Percentiles rank a stretch among this genome's conserved stretches.
Conservation (phyloP, 2,888 invertebrate genomes). For the Tineola bisselliella region DNA sequence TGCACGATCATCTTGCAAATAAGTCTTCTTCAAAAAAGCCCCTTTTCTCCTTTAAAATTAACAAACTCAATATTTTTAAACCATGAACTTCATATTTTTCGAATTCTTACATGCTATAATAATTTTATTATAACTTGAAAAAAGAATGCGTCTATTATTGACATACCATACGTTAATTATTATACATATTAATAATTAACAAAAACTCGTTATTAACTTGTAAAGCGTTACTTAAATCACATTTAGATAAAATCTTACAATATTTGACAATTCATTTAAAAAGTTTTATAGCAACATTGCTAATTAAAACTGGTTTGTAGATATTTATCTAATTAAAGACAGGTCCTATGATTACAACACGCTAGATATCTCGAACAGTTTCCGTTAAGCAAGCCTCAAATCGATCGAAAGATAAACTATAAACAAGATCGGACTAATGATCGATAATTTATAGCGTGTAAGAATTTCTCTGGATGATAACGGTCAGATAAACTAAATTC, state of each 20-base stretch:
- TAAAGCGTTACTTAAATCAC: too few relatives aligned
- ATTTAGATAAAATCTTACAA: neutral
- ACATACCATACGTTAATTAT: too few relatives aligned
- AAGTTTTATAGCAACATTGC: neutral
- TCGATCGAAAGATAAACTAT: constrained; percentile 3
- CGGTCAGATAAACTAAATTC: neutral
- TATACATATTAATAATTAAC: too few relatives aligned
- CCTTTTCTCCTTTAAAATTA: too few relatives aligned
- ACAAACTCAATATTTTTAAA: too few relatives aligned
- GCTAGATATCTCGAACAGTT: neutral
- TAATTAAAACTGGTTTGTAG: neutral
- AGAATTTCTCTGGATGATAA: neutral
- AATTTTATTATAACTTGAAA: too few relatives aligned
- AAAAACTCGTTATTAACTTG: too few relatives aligned
- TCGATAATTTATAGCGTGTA: neutral
- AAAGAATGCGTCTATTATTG: too few relatives aligned
- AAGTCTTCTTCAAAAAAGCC: too few relatives aligned
- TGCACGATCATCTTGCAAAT: too few relatives aligned
- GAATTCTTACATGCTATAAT: too few relatives aligned
- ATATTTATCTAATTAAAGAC: neutral
- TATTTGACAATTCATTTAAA: neutral
- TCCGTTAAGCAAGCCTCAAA: constrained; percentile 2
- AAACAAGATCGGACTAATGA: constrained; percentile 1
- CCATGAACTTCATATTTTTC: too few relatives aligned
- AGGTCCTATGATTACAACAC: neutral